A percentile compares a stretch with the other conserved stretches of the same genome.
Evolutionary conservation across 2,797 vertebrate species (phyloP).

Genomic region (Epinephelus malabaricus): DNA sequence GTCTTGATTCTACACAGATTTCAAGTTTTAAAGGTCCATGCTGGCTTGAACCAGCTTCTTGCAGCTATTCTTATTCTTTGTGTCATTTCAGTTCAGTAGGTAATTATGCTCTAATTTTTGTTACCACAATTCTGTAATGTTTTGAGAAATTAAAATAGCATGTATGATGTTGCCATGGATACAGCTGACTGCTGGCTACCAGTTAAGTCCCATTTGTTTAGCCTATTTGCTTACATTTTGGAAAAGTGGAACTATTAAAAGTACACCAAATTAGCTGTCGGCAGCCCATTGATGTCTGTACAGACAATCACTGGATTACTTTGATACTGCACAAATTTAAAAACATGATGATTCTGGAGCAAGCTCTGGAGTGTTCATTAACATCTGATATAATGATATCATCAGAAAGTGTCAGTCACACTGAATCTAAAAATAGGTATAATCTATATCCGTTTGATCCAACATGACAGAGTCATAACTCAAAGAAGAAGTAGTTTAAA

Average conservation of each 20-base stretch:
- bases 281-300: background rate
- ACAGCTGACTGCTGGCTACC: background rate
- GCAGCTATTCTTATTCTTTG: background rate
- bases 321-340: background rate
- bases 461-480: background rate
- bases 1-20: no score
- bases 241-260: background rate
- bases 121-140: no score
- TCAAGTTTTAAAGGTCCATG: no score
- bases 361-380: no score
- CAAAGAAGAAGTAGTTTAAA: background rate
- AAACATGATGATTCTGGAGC: no score
- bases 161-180: background rate
- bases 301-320: background rate
- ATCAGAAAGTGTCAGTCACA: background rate
- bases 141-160: background rate
- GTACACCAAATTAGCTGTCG: background rate
- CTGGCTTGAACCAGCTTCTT: no score
- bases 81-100: background rate
- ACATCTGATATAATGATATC: background rate
- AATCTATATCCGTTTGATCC: background rate
- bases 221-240: background rate
- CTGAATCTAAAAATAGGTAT: background rate
- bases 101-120: background rate
- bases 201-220: background rate